Percentiles rank a stretch among this genome's conserved stretches.
Conservation (phyloP, 2,888 invertebrate genomes). For the Melipona bicolor region DNA sequence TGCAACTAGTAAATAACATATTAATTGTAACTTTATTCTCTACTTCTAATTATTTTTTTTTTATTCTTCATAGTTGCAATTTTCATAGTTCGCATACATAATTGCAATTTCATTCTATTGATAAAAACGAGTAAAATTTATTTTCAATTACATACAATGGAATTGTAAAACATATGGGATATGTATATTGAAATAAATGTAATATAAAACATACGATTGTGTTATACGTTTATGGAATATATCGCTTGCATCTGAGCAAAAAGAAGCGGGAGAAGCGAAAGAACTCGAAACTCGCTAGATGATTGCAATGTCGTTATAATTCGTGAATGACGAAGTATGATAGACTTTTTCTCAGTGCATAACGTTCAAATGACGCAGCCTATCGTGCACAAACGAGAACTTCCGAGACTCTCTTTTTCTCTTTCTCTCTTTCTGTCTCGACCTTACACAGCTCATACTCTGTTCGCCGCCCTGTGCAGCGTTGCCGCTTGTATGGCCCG, state of each 20-base stretch:
- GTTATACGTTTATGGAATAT: constrained; percentile 32
- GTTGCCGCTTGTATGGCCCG: constrained; percentile 65
- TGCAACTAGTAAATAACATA: neutral
- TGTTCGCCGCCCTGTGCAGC: constrained; percentile 59
- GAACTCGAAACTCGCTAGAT: constrained; percentile 17
- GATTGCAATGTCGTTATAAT: constrained; percentile 56
- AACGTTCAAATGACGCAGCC: constrained; percentile 53
- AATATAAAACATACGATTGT: neutral
- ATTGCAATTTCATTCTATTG: neutral
- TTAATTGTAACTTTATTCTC: neutral
- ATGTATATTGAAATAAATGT: neutral
- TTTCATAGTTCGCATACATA: neutral
- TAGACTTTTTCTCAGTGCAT: constrained; percentile 46
- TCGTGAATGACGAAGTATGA: constrained; percentile 63
- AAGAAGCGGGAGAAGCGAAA: neutral
- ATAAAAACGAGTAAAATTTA: neutral
- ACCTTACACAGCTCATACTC: constrained; percentile 23
- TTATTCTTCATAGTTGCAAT: neutral
- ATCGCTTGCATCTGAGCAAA: constrained; percentile 6
- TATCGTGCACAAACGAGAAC: constrained; percentile 50
- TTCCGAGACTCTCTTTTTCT: constrained; percentile 57
- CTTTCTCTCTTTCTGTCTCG: constrained; percentile 30
- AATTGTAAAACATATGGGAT: constrained; percentile 42
- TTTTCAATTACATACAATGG: neutral
- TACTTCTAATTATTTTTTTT: neutral